Conservation (phyloP, 2,888 invertebrate genomes). For the Drosophila nr. perissopoda region DNA sequence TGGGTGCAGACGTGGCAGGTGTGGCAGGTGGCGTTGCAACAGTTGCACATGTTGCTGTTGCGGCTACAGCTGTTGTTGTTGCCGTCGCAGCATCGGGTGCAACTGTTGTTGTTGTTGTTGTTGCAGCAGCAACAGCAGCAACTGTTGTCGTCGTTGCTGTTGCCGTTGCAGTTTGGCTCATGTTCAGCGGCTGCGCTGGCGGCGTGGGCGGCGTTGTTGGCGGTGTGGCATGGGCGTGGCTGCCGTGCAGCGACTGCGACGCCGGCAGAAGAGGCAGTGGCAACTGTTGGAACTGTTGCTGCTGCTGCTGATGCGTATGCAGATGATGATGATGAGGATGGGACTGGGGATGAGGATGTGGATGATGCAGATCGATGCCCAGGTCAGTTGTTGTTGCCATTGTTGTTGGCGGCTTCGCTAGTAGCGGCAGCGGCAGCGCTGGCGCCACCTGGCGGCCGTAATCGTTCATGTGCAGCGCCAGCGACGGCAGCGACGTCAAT, state of each 20-base stretch:
- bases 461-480: constrained; percentile 73
- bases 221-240: constrained; percentile 61
- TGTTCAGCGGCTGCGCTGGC: constrained; percentile 70
- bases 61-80: constrained; percentile 21
- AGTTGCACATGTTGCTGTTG: constrained; percentile 18
- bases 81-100: constrained; percentile 13
- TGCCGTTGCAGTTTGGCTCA: constrained; percentile 60
- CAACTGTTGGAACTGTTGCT: constrained; percentile 12
- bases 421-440: constrained; percentile 60
- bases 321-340: constrained; percentile 24
- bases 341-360: constrained; percentile 23
- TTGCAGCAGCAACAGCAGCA: constrained; percentile 20
- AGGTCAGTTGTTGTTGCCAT: constrained; percentile 6
- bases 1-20: constrained; percentile 57
- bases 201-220: constrained; percentile 77
- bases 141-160: constrained; percentile 26
- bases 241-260: constrained; percentile 19
- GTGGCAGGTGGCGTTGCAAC: constrained; percentile 56
- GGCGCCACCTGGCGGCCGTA: constrained; percentile 70
- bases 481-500: constrained; percentile 66
- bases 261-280: constrained; percentile 25
- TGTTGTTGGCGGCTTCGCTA: constrained; percentile 56
- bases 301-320: constrained; percentile 5
- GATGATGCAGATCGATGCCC: constrained; percentile 28
- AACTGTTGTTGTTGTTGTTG: constrained; percentile 21